phyloP scores from a whole-genome alignment of 2,113 vertebrate species.

The Bungarus multicinctus region DNA sequence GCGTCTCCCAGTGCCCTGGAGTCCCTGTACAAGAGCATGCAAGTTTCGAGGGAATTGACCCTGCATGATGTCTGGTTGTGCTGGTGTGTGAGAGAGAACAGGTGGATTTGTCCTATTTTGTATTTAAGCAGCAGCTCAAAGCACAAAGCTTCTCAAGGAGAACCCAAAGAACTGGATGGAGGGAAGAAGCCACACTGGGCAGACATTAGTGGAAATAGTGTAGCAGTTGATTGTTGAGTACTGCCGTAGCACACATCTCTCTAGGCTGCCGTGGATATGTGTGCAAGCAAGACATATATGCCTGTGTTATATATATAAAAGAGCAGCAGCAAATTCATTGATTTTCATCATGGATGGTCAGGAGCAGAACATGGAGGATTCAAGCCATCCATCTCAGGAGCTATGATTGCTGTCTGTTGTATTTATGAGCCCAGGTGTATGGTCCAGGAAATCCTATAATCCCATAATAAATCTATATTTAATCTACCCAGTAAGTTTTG shows the following conservation, averaged over 20 bases:
- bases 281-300: constrained; percentile 4
- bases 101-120: constrained; percentile 37
- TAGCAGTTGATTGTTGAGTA: neutral
- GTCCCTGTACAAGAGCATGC: neutral
- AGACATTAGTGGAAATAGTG: neutral
- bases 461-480: neutral
- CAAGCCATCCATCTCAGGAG: neutral
- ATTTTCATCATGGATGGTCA: neutral
- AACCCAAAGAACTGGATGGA: constrained; percentile 57
- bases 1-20: constrained; percentile 21
- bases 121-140: constrained; percentile 45
- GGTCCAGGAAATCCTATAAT: neutral
- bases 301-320: neutral
- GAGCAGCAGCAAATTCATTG: neutral
- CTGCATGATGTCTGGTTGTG: neutral
- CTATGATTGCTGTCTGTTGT: neutral
- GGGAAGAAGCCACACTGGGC: constrained; percentile 39
- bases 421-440: neutral
- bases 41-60: constrained; percentile 33
- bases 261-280: neutral
- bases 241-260: constrained; percentile 24
- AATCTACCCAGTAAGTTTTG: neutral
- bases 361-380: neutral
- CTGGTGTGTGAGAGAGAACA: constrained; percentile 31
- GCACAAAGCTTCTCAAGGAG: constrained; percentile 41